These are phyloP conservation scores for Oryzias melastigma DNA, from an alignment of 2,113 vertebrate genomes.

Conservation along the genomic window DNA sequence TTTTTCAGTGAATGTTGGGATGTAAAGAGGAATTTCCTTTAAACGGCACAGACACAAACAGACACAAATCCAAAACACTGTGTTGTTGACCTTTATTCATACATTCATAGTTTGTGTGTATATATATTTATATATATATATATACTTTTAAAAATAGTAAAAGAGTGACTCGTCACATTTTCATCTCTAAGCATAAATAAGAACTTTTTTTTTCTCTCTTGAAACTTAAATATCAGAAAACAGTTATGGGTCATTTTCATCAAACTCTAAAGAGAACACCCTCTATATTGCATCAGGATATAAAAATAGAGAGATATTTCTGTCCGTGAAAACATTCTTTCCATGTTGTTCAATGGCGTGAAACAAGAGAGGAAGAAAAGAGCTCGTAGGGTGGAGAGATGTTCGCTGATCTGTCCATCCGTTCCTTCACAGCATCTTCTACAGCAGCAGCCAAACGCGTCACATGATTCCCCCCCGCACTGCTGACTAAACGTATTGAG, in stretches of 20 bases:
- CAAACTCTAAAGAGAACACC: conserved; percentile 82
- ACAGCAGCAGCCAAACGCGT: conserved; percentile 62
- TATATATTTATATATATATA: conserved; percentile 35
- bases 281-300: conserved; percentile 83
- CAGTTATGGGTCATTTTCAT: conserved; percentile 80
- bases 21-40: neutral
- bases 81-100: conserved; percentile 66
- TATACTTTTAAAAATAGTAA: conserved; percentile 71
- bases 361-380: conserved; percentile 74
- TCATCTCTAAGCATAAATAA: conserved; percentile 78
- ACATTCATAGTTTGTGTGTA: conserved; percentile 25
- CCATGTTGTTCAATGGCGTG: conserved; percentile 81
- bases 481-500: neutral
- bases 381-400: conserved; percentile 46
- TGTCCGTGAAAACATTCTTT: conserved; percentile 76
- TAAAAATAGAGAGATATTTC: conserved; percentile 83
- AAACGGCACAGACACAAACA: conserved; percentile 7
- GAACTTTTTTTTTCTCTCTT: conserved; percentile 67
- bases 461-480: too few relatives aligned
- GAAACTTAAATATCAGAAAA: conserved; percentile 75
- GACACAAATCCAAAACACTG: conserved; percentile 47
- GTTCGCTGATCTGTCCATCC: conserved; percentile 44
- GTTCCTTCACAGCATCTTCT: conserved; percentile 75
- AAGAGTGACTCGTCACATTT: conserved; percentile 72
- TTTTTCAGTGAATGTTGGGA: too few relatives aligned